Evolutionary conservation across 2,797 vertebrate species (phyloP), one percentile per base, ranked within the genome.

Genomic region (Pseudotriccus pelzelni): DNA sequence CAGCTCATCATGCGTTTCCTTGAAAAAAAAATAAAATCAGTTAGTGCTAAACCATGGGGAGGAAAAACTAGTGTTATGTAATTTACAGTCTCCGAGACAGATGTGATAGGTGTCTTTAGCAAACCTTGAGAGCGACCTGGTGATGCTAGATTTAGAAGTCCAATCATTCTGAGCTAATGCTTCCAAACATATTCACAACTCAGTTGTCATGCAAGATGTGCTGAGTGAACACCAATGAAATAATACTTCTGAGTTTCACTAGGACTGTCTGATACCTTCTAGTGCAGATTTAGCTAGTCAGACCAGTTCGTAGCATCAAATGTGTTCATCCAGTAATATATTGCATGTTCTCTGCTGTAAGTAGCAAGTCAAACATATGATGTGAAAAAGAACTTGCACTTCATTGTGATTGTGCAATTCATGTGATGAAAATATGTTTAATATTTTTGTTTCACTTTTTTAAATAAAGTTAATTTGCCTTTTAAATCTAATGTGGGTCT

Each of bases 231-330:
- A 39, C 84, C 87, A 91, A 19, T 87, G 81, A 94, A 95, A 80
- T 83, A 78, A 63, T 59, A 58, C 47, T 93, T 96, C 50, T 44
- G 89, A 89, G 75, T 96, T 96, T 87, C 8, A 23, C 70, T 92
- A 84, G 90, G 89, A 43, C 59, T 87, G 63, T 68, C 63, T 97
- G 67, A 72, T 95, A 90, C 82, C 34, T 87, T 79, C 63, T 76
- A 84, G 67, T 67, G 76, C 89, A 94, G 83, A 94, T 81, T 96
- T 92, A 86, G 89, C 92, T 86, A 47, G 21, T 91, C 90, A 87
- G 92, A 93, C 79, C 41, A 16, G 93, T 96, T 95, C 92, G 73
- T 79, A 43, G 82, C 37, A 7, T 67, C 90, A 95, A 95, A 70
- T 76, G 72, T 84, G 67, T 92, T 92, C 86, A 88, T 89, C 69